Evolutionary conservation across 2,113 vertebrate genomes (phyloP).

Genomic region (Misgurnus anguillicaudatus): DNA sequence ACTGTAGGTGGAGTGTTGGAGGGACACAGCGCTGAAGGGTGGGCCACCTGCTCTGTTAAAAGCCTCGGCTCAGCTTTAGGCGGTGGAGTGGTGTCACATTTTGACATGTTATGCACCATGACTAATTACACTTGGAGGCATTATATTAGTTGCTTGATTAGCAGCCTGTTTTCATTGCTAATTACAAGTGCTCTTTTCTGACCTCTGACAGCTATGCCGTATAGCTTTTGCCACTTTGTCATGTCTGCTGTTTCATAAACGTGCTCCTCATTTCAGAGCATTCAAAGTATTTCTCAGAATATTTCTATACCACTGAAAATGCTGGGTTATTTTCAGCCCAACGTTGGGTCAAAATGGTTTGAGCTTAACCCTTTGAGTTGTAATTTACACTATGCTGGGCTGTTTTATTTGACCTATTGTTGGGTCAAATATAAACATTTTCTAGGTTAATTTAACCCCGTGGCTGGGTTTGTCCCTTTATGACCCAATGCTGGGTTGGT

Average conservation of each 20-base stretch:
- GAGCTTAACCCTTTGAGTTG: no score
- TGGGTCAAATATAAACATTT: no score
- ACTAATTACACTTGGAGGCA: slow-evolving; percentile 73
- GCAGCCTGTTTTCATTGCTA: slow-evolving; percentile 70
- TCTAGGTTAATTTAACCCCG: no score
- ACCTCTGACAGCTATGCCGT: slow-evolving; percentile 73
- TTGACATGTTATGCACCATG: slow-evolving; percentile 55
- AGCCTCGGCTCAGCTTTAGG: slow-evolving; percentile 15
- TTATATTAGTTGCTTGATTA: slow-evolving; percentile 75
- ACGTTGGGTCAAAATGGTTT: no score
- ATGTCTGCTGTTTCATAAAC: slow-evolving; percentile 9
- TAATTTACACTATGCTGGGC: no score
- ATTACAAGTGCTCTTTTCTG: slow-evolving; percentile 72
- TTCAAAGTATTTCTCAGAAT: no score
- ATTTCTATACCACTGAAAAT: no score
- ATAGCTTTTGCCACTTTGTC: slow-evolving; percentile 55
- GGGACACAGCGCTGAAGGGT: neutral
- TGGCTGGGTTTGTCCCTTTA: no score
- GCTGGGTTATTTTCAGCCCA: no score
- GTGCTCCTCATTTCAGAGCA: neutral
- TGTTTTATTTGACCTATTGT: no score
- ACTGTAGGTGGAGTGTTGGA: slow-evolving; percentile 55
- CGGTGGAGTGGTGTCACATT: slow-evolving; percentile 46
- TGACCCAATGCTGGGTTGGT: no score
- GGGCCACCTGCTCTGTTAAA: neutral